Base-by-base conservation (phyloP, 2,113 vertebrate genomes). In the Tapirus terrestris region DNA sequence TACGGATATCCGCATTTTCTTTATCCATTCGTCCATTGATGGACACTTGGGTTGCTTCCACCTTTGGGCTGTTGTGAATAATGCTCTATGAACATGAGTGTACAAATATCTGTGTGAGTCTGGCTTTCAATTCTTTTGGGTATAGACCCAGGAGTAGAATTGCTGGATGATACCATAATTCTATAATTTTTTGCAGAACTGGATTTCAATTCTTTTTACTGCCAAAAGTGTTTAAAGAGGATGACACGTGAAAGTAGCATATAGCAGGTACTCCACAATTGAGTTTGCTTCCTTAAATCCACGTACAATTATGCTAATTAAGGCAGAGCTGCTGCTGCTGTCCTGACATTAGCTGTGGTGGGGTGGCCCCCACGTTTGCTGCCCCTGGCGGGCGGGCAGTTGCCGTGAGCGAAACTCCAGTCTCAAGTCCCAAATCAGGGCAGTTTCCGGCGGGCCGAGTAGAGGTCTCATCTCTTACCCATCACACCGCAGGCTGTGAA, bases 291-390 rank as follows among this genome's bases (percentile, higher is more conserved):
- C 82, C 83, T n/a, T 29, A 29, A 36, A n/a, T 27, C 33, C 14
- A 8, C 2, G 1, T 1, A 6, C 1, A 0, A 4, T 27, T 17
- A 4, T 2, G 4, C 4, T 23, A 4, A 25, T 1, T 4, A 67
- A 36, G 36, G 27, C n/a, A 20, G 65, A 29, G 17, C 73, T 16
- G 13, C 18, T 4, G 6, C 25, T 0, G 1, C 12, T 18, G 1
- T n/a, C 80, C 61, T 31, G 5, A 20, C 7, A 0, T 4, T 7
- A 8, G 39, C 6, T 7, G 31, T 7, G 17, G 8, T 10, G 7
- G 1, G 53, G 13, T 1, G 0, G 11, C 17, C 33, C 60, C 67
- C 6, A 1, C 1, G 14, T 17, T 8, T 2, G 2, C 43, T 21
- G 36, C 68, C 43, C 43, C 36, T 18, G 3, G 36, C 0, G 0